Conservation (phyloP, 2,113 vertebrate genomes). For the Hemibagrus wyckioides region DNA sequence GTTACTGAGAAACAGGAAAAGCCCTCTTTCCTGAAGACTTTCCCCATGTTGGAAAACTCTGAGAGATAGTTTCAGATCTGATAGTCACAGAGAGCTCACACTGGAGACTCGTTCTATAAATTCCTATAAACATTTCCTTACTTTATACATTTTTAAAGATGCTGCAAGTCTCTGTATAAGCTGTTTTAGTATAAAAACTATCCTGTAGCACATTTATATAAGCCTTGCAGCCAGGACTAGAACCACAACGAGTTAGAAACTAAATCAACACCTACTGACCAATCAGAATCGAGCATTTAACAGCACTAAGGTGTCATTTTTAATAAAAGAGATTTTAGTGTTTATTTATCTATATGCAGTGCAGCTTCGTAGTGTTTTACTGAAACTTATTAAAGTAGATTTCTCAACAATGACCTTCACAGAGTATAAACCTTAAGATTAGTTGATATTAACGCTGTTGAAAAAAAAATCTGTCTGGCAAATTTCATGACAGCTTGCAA, state of each 20-base stretch:
- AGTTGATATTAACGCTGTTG: neutral
- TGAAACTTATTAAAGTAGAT: neutral
- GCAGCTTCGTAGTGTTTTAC: neutral
- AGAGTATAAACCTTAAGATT: neutral
- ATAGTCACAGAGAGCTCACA: neutral
- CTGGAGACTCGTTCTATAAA: neutral
- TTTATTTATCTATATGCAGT: neutral
- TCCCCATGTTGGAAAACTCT: neutral
- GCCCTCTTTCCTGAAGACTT: neutral
- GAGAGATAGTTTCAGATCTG: neutral
- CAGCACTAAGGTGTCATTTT: neutral
- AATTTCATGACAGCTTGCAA: neutral
- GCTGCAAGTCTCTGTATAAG: neutral
- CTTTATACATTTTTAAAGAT: neutral
- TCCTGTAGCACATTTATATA: neutral
- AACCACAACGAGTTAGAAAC: neutral
- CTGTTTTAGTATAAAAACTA: neutral
- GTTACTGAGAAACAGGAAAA: conserved; percentile 19
- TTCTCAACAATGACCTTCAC: neutral
- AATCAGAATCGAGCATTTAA: neutral
- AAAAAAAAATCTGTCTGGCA: neutral
- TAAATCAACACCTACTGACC: neutral
- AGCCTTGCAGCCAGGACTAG: neutral
- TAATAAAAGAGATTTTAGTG: too few species aligned
- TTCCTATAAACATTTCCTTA: neutral